Evolutionary conservation across 2,888 invertebrate genomes (phyloP), one percentile per base, ranked within the genome.

Genomic region (Heliconius cydno): DNA sequence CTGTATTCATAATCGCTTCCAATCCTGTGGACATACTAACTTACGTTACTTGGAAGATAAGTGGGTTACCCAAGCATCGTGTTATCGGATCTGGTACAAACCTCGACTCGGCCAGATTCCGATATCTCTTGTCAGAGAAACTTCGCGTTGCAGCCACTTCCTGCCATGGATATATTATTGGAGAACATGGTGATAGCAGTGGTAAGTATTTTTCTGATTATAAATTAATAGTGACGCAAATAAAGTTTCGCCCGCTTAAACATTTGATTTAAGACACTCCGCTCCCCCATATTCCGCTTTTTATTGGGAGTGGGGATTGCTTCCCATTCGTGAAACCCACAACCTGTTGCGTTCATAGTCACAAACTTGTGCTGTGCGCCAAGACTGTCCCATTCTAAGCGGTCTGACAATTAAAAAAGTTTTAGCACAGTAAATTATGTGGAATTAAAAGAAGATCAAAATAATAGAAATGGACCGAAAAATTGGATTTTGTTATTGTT

Each of bases 31-130:
- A 99, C 89, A 97, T 99, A 82, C 94, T 99, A 87, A 98, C 98
- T 0, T 98, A 98, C 90, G 98, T 98, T 19, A 97, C 98, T n/a
- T 99, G 98, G 98, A 98, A 98, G 92, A 90, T 99, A 78, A 98
- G 98, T 83, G 98, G 98, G 12, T 94, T 99, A 84, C 98, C 99
- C 15, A 97, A 97, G 90, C 96, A 98, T 89, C 96, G 97, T 60
- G 98, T 99, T 74, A 97, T 99, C 88, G 99, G 99, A 15, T 98
- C 98, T 71, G 99, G 99, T 10, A 98, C 98, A 66, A 98, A 98
- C 93, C 95, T 99, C 86, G 99, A 99, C 92, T 98, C 98, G 0
- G 98, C 98, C 0, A 95, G 99, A 82, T 98, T 99, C 94, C 96
- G 98, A 60, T 98, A 98, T 92, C 94, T 98, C 79, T 95, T 99